Evolutionary conservation across 2,113 vertebrate species (phyloP), one percentile per base, ranked within the genome.

Genomic region (Cyanistes caeruleus): DNA sequence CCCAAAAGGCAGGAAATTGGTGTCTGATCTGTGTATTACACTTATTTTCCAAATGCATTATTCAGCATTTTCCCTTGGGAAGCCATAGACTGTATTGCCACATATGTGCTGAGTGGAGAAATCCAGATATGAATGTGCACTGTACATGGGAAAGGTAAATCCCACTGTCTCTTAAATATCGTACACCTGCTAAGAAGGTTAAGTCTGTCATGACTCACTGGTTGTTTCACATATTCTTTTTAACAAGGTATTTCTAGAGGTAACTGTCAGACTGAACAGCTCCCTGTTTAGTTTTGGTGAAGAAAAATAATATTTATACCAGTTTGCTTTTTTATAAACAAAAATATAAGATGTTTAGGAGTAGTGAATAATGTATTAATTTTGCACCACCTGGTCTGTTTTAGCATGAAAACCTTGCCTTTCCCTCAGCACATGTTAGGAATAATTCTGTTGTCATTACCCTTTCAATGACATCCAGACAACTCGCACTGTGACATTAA

Each of bases 391-490:
- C 31, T 78, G 27, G 39, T 44, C 64, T 88, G n/a, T 83, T 77
- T 90, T 84, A 90, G 28, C n/a, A 35, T 28, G 48, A 84, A 92
- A 89, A 48, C 5, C 18, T 70, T 82, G 28, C 33, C 30, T 44
- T 93, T 84, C 67, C 58, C 43, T 65, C 37, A 69, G 31, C 30
- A 63, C 49, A 58, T 10, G 7, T 31, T 63, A 84, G 48, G 68
- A 83, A 52, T 64, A 84, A 70, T 69, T 70, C 31, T 85, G 49
- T 58, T 92, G 68, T 48, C 51, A 37, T 95, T 92, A 89, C 49
- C 84, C 83, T 95, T 78, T 93, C 89, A 84, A 53, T 63, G 89
- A 95, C 86, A 95, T 37, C 83, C 84, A 91, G 91, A 52, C 56
- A 87, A 75, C 62, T 68, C 0, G 0, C 49, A 79, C 55, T 44